Evolutionary conservation across 2,113 vertebrate genomes (phyloP).

Genomic region (Circaetus gallicus): DNA sequence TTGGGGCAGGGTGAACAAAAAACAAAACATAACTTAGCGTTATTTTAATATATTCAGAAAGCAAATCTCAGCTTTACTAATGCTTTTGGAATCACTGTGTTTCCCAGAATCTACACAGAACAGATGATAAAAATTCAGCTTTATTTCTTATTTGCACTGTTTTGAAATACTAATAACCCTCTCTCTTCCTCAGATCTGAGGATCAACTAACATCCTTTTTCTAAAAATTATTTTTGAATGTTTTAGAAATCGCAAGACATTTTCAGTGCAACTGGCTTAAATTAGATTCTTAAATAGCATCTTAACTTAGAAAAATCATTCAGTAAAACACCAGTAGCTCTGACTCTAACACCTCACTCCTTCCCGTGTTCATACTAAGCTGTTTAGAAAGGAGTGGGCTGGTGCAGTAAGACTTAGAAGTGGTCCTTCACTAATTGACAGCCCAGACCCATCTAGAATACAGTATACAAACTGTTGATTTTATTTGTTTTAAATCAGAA

Average conservation of each 20-base stretch:
- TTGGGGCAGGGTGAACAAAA: rapidly evolving
- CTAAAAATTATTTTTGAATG: neutral
- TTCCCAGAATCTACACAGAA: neutral
- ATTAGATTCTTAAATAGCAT: neutral
- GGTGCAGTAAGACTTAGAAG: neutral
- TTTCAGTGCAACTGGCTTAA: neutral
- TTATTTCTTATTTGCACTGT: neutral
- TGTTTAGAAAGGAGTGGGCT: neutral
- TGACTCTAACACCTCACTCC: neutral
- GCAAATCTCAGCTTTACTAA: neutral
- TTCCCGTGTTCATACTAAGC: neutral
- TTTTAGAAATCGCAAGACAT: neutral
- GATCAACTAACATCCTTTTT: neutral
- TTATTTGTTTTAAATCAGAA: neutral
- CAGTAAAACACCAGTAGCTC: neutral
- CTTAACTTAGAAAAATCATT: neutral
- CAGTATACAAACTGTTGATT: neutral
- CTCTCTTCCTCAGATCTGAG: neutral
- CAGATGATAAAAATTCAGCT: neutral
- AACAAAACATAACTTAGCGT: no score
- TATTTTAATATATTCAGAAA: neutral
- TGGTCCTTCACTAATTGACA: neutral
- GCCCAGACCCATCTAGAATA: neutral
- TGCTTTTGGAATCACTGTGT: neutral
- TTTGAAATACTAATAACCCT: neutral